Evolutionary conservation across 2,113 vertebrate genomes (phyloP).

Genomic region (Ascaphus truei): DNA sequence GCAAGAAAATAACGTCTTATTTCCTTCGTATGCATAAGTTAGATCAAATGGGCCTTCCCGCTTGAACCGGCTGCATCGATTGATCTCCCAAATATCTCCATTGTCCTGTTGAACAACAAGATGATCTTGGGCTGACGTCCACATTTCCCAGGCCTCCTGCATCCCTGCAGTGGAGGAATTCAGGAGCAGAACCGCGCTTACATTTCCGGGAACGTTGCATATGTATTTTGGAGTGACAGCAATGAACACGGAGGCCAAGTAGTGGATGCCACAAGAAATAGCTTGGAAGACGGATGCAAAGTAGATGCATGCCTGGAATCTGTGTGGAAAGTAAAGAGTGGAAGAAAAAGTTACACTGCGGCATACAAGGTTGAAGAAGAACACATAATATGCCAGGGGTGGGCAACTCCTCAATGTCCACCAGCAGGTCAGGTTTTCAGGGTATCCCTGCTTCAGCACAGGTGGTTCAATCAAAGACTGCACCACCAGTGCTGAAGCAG

Average conservation of each 20-base stretch:
- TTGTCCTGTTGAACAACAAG: slow-evolving; percentile 67
- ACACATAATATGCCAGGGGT: too few relatives aligned
- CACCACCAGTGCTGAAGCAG: too few relatives aligned
- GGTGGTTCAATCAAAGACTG: too few relatives aligned
- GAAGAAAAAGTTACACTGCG: too few relatives aligned
- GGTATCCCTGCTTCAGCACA: too few relatives aligned
- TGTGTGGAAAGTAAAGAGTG: slow-evolving; percentile 57
- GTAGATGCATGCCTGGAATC: slow-evolving; percentile 86
- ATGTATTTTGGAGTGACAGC: slow-evolving; percentile 78
- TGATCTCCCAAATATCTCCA: slow-evolving; percentile 86
- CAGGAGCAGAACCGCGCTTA: slow-evolving; percentile 66
- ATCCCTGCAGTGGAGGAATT: slow-evolving; percentile 64
- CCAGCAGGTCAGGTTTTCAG: too few relatives aligned
- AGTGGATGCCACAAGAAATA: slow-evolving; percentile 86
- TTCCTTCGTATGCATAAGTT: slow-evolving; percentile 67
- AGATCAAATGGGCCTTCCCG: slow-evolving; percentile 51
- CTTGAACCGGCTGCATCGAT: slow-evolving; percentile 66
- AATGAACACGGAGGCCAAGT: slow-evolving; percentile 87
- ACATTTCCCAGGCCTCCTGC: slow-evolving; percentile 66
- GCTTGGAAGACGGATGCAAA: slow-evolving; percentile 85
- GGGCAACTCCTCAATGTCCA: too few relatives aligned
- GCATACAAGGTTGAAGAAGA: slow-evolving; percentile 7
- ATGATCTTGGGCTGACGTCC: slow-evolving; percentile 53
- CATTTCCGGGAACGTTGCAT: slow-evolving; percentile 68
- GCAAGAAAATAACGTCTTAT: slow-evolving; percentile 66